Evolutionary conservation across 2,113 vertebrate genomes (phyloP), one percentile per base, ranked within the genome.

Genomic region (Canis aureus): DNA sequence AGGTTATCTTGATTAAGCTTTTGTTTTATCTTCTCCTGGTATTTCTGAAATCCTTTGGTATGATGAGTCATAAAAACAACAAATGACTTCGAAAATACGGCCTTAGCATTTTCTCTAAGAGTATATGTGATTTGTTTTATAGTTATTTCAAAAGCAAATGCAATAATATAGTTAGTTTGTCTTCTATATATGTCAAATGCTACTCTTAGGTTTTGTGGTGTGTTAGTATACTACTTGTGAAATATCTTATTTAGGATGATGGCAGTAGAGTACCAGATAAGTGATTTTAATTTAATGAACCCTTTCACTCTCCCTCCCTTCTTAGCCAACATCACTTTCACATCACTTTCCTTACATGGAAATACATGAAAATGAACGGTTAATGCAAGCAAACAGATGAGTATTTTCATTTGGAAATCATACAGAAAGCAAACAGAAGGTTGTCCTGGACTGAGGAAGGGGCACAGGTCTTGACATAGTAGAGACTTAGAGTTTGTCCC

Each of bases 1-100:
- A 23, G 80, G 49, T 55, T 84, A 43, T 49, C 27, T 90, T 17
- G 76, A 49, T 92, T 19, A 43, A 12, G 22, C n/a, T 96, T 96
- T 82, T 23, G 2, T 67, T 81, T 80, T 49, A 86, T 60, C 43
- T 5, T 85, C 84, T 62, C 53, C 67, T 88, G 91, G 32, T 83
- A 25, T 79, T 96, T 86, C 74, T 96, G 74, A 97, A 98, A 80
- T 89, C 16, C 51, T 94, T 92, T 51, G 27, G 20, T 79, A 2
- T 94, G 78, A 17, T 32, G 20, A 94, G 35, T 84, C 53, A 59
- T 96, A 76, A 88, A 92, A 76, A 55, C 82, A 89, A 82, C 35
- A 87, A 66, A 38, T 53, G 11, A 66, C 27, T 86, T 74, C 73
- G 53, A 66, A 91, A 87, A 73, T 79, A n/a, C 11, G 23, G 3